These are phyloP conservation scores for Ptyas mucosa DNA, from an alignment of 2,113 vertebrate species.

Conservation along the genomic window DNA sequence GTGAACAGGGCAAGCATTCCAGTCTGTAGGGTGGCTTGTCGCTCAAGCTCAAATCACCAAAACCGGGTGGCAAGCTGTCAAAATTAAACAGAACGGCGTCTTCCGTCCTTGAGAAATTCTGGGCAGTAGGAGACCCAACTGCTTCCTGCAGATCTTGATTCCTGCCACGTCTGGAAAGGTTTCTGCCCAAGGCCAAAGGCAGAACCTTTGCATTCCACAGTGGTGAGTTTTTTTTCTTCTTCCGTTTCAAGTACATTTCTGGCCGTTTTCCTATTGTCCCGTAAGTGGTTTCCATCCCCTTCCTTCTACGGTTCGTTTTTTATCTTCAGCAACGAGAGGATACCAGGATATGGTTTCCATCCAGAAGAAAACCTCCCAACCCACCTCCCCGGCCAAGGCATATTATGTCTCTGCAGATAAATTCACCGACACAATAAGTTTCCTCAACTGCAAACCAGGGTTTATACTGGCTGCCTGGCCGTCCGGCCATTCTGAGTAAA, in stretches of 20 bases:
- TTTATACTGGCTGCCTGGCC: too few species aligned
- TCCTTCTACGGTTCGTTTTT: neutral
- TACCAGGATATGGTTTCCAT: neutral
- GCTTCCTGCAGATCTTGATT: slow-evolving; percentile 2
- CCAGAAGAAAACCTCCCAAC: neutral
- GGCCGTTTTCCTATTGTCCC: neutral
- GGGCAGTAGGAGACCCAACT: neutral
- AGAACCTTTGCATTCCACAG: neutral
- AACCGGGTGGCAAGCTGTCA: neutral
- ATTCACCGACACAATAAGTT: neutral
- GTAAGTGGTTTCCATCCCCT: too few species aligned
- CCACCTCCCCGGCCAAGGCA: neutral
- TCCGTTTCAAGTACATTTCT: neutral
- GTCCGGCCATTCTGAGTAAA: neutral
- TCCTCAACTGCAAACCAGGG: too few species aligned
- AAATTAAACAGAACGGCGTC: neutral
- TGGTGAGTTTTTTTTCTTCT: neutral
- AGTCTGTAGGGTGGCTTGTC: neutral
- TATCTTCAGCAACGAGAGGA: neutral
- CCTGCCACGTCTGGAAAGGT: neutral
- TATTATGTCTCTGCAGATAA: neutral
- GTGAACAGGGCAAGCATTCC: neutral
- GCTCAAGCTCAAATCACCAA: neutral
- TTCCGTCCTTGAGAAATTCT: neutral
- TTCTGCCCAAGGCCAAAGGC: neutral